Base-by-base conservation (phyloP, 1,140 invertebrate species). In the Brachionus manjavacas region DNA sequence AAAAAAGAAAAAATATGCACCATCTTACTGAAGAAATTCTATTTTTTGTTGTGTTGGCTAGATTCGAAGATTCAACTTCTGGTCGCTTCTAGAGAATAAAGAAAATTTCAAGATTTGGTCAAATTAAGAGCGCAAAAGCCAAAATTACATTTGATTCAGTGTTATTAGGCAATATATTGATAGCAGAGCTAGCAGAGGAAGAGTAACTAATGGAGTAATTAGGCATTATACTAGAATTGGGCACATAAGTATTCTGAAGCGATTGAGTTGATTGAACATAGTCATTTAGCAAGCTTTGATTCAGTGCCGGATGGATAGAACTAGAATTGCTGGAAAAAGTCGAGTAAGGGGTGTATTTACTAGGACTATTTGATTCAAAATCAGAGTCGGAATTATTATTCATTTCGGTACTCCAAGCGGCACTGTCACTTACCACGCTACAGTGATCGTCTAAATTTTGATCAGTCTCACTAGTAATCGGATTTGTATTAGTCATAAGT, bases 341-440 rank as follows among this genome's bases (percentile, higher is more conserved):
- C 20, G 79, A 81, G 20, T 81, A 81, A 2, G 79, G 64, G 6
- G 79, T 81, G 23, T 81, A 81, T 81, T 81, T 81, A 28, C 79
- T 81, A 35, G 79, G 79, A 68, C 79, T 81, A 14, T 81, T 81
- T 11, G 79, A 81, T 68, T 81, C 79, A 41, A 81, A 81, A 60
- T 81, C 79, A 9, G 79, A 81, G 46, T 81, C 79, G 9, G 35
- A 43, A 64, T 81, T 81, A 23, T 64, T 68, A 20, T 64, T 81
- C 79, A 81, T 81, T 43, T 81, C 79, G 16, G 79, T 81, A 16
- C 79, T 81, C 79, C 79, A 81, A 35, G 79, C 52, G 9, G 52
- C 79, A 81, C 52, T 64, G 16, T 81, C 79, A 46, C 79, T 81
- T 16, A 81, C 79, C 6, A 81, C 79, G 60, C 79, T 81, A 41